Base-by-base conservation (phyloP, 2,797 vertebrate species). In the Mormyrops attenuatus region DNA sequence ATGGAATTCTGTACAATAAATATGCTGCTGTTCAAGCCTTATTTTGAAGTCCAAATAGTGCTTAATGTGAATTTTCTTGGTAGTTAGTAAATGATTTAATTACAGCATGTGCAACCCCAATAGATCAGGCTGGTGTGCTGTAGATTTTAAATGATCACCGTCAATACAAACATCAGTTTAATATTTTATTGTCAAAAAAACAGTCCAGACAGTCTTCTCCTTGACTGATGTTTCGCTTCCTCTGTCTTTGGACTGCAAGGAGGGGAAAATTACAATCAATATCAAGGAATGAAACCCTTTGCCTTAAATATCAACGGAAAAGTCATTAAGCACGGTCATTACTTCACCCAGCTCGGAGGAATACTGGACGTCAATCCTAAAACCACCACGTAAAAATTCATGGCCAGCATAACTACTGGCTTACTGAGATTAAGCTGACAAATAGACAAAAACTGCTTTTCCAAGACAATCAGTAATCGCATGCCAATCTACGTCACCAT, bases 181-280 rank as follows among this genome's bases (percentile, higher is more conserved):
- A 55, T 30, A 52, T 55, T 86, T 86, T 86, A 85, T 57, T 57
- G 55, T 63, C 55, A 87, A 63, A 50, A 22, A 57, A 26, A 88
- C 77, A 60, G 38, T 38, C 52, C 57, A 69, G 22, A 63, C 30
- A 13, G 73, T 88, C 90, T 84, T 90, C 87, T 92, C 90, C 93
- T 90, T 50, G 3, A 49, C 57, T 5, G 20, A 17, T 90, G 82
- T 86, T 88, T 26, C 38, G 41, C 52, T 53, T 91, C 91, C 63
- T 91, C 91, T 82, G 90, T 91, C 93, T 93, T 82, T 38, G 87
- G 88, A 91, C 95, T 95, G 91, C 22, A 15, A 86, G 89, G 3
- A 1, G 88, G 89, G n/a, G 88, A 50, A 89, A 6, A 52, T 63
- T 13, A 7, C n/a, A 30, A 11, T 63, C 11, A 77, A 73, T n/a